These are phyloP conservation scores for Dexiosoma caninum DNA, from an alignment of 2,888 invertebrate genomes.

Conservation along the genomic window DNA sequence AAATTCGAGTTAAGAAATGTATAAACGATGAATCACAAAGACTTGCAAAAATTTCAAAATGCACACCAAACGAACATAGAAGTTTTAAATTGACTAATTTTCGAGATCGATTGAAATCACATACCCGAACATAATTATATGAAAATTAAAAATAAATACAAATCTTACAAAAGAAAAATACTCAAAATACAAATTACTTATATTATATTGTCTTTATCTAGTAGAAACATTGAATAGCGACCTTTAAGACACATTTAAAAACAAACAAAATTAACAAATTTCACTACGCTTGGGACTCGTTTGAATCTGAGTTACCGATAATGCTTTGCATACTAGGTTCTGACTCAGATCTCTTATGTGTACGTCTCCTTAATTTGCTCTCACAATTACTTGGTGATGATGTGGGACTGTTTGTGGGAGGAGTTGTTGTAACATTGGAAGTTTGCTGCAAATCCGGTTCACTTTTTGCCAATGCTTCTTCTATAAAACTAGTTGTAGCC, in stretches of 20 bases:
- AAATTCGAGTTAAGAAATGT: no score
- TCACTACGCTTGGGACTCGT: constrained; percentile 68
- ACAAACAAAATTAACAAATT: background rate
- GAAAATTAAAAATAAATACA: no score
- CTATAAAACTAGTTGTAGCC: constrained; percentile 69
- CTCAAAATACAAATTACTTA: constrained; percentile 9
- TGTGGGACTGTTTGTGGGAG: constrained; percentile 30
- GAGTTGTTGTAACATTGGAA: constrained; percentile 35
- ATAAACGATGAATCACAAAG: no score
- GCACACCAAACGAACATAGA: no score
- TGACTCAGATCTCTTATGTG: constrained; percentile 77
- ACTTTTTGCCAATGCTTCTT: constrained; percentile 76
- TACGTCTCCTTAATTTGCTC: constrained; percentile 69
- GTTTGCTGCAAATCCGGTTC: constrained; percentile 75
- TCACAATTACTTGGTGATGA: constrained; percentile 53
- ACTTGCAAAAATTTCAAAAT: no score
- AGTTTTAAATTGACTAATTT: no score
- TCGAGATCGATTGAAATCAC: no score
- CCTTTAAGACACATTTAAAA: background rate
- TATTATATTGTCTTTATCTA: constrained; percentile 32
- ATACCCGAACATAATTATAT: no score
- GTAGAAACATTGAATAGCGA: constrained; percentile 16
- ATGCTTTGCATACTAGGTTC: constrained; percentile 76
- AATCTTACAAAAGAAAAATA: background rate
- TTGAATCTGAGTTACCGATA: constrained; percentile 64